A percentile compares a stretch with the other conserved stretches of the same genome.
Evolutionary conservation across 2,113 vertebrate genomes (phyloP).

Genomic region (Oryzias javanicus): DNA sequence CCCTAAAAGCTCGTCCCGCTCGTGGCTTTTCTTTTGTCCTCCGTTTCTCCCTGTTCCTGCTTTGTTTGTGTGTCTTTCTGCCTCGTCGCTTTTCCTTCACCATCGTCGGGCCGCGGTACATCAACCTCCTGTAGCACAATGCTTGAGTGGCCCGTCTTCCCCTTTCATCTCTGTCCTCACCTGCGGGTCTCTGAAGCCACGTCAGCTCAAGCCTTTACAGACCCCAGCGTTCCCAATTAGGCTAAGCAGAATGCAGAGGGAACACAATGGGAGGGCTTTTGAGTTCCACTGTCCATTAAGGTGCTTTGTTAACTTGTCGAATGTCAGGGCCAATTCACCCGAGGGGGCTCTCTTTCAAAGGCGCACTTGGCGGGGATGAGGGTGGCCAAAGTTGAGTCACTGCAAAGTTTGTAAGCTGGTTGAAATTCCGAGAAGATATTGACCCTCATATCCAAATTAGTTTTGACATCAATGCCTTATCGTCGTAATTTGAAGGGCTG

Average conservation of each 20-base stretch:
- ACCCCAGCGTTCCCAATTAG: slow-evolving; percentile 62
- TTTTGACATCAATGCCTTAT: no score
- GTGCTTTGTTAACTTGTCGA: slow-evolving; percentile 41
- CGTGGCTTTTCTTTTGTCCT: slow-evolving; percentile 25
- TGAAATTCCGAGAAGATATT: slow-evolving; percentile 10
- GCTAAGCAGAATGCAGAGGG: slow-evolving; percentile 40
- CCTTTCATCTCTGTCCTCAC: slow-evolving; percentile 46
- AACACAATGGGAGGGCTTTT: slow-evolving; percentile 37
- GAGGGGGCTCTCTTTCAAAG: slow-evolving; percentile 31
- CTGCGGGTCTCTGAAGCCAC: slow-evolving; percentile 34
- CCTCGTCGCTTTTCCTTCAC: slow-evolving; percentile 22
- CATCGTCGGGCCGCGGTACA: slow-evolving; percentile 23
- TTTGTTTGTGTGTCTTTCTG: slow-evolving; percentile 29
- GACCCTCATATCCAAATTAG: slow-evolving; percentile 11
- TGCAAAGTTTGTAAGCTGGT: not conserved
- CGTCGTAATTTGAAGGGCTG: no score
- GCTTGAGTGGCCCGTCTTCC: slow-evolving; percentile 8
- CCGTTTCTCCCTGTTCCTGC: not conserved
- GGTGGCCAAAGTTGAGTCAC: not conserved
- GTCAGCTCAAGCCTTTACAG: slow-evolving; percentile 46
- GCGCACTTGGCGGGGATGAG: slow-evolving; percentile 10
- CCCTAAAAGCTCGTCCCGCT: slow-evolving; percentile 29
- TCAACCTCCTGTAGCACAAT: slow-evolving; percentile 19
- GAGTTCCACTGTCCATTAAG: slow-evolving; percentile 22
- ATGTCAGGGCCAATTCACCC: slow-evolving; percentile 58